Percentiles rank a stretch among this genome's conserved stretches.
Evolutionary conservation across 2,797 vertebrate species (phyloP).

Genomic region (Capromys pilorides): DNA sequence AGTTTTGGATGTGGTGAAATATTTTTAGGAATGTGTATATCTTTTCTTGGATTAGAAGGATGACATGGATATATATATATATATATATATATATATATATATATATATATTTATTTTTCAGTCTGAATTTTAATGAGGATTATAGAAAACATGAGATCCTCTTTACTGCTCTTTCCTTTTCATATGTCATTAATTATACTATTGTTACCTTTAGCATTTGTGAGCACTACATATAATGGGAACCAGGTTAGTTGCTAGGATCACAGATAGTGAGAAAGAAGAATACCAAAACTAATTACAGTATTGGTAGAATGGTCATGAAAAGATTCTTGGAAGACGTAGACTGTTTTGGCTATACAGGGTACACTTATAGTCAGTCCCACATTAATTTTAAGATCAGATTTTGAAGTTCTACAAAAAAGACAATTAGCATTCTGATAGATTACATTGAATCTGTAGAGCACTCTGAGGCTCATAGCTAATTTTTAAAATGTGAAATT

Average conservation of each 20-base stretch:
- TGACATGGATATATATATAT: slow-evolving; percentile 18
- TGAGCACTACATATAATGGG: not conserved
- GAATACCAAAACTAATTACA: not conserved
- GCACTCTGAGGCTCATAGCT: not conserved
- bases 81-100: slow-evolving; percentile 17
- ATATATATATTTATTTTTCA: slow-evolving; percentile 16
- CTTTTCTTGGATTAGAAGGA: slow-evolving; percentile 26
- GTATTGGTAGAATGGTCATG: not conserved
- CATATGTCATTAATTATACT: not conserved
- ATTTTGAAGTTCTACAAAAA: slow-evolving; percentile 39
- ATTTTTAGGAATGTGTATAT: slow-evolving; percentile 16
- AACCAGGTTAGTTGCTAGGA: not conserved
- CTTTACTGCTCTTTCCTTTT: not conserved
- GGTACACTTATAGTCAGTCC: not conserved
- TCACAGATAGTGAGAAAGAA: slow-evolving; percentile 39
- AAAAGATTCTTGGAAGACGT: slow-evolving; percentile 38
- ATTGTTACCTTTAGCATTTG: slow-evolving; percentile 36
- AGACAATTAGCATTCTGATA: not conserved
- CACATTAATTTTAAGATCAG: slow-evolving; percentile 31
- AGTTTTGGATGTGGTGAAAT: slow-evolving; percentile 29
- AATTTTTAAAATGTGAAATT: not conserved
- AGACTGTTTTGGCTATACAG: not conserved
- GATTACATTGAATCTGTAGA: not conserved
- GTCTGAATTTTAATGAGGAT: slow-evolving; percentile 53
- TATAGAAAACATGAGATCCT: not conserved